phyloP scores from a whole-genome alignment of 2,888 invertebrate species.

The Teleogryllus oceanicus region DNA sequence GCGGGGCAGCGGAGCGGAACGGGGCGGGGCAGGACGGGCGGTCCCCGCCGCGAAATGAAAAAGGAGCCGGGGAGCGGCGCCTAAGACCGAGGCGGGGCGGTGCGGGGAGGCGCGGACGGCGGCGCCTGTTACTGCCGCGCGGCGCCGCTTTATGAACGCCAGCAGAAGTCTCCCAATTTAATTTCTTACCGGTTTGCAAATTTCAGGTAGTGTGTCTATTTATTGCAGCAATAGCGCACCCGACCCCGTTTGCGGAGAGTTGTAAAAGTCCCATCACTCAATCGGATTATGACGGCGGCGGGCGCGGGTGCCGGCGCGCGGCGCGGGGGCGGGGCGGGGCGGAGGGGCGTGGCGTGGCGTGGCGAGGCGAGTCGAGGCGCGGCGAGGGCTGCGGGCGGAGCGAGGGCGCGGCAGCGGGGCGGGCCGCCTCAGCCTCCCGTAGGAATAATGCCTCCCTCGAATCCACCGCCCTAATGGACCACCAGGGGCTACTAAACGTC shows the following conservation, averaged over 20 bases:
- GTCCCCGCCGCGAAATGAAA: not conserved
- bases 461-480: conserved; percentile 33
- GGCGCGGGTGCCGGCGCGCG: not conserved
- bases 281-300: conserved; percentile 34
- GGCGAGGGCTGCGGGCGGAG: not conserved
- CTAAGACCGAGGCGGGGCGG: not conserved
- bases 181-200: conserved; percentile 34
- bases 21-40: not conserved
- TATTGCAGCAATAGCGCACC: conserved; percentile 28
- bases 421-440: not conserved
- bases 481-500: conserved; percentile 37
- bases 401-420: not conserved
- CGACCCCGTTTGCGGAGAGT: conserved; percentile 29
- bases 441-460: conserved; percentile 33
- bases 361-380: not conserved
- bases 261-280: conserved; percentile 37
- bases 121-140: not conserved
- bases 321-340: not conserved
- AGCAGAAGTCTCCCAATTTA: conserved; percentile 33
- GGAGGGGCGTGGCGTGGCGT: not conserved
- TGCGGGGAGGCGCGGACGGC: not conserved
- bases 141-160: not conserved
- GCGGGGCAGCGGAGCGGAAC: no score
- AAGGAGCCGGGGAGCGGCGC: not conserved
- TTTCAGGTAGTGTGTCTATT: conserved; percentile 34